Percentiles rank a stretch among this genome's conserved stretches.
Evolutionary conservation across 2,113 vertebrate genomes (phyloP).

Genomic region (Phocoena phocoena): DNA sequence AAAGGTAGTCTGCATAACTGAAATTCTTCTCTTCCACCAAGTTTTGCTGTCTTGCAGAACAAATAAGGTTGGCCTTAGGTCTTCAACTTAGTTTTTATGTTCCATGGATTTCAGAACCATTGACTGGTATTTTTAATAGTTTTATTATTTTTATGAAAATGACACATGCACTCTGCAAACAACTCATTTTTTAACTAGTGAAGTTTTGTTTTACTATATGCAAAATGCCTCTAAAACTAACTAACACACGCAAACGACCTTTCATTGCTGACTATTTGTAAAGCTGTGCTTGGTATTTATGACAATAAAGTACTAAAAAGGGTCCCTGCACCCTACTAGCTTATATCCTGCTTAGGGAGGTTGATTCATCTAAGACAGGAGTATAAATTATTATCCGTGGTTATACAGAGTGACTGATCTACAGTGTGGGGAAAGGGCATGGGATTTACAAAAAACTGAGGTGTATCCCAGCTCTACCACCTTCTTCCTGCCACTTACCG

Average conservation of each 20-base stretch:
- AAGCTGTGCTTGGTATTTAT: neutral
- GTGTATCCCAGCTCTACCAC: neutral
- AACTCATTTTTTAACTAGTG: slow-evolving; percentile 15
- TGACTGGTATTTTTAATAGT: neutral
- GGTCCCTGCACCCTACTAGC: neutral
- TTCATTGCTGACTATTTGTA: neutral
- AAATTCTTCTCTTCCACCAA: neutral
- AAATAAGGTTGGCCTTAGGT: neutral
- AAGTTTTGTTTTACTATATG: neutral
- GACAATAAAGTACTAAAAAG: neutral
- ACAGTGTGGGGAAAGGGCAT: neutral
- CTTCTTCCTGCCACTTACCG: neutral
- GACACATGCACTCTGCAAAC: neutral
- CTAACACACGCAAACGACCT: neutral
- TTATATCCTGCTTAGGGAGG: neutral
- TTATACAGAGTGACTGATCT: neutral
- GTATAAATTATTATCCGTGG: neutral
- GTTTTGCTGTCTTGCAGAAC: neutral
- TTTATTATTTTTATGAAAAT: slow-evolving; percentile 6
- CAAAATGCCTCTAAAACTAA: neutral
- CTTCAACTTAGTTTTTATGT: neutral
- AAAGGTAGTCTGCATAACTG: neutral
- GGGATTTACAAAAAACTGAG: neutral
- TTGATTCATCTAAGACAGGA: neutral
- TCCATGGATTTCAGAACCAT: neutral